These are phyloP conservation scores for Mesocentrotus franciscanus DNA, from an alignment of 53 echinoderm and acorn worm genomes.

Conservation along the genomic window DNA sequence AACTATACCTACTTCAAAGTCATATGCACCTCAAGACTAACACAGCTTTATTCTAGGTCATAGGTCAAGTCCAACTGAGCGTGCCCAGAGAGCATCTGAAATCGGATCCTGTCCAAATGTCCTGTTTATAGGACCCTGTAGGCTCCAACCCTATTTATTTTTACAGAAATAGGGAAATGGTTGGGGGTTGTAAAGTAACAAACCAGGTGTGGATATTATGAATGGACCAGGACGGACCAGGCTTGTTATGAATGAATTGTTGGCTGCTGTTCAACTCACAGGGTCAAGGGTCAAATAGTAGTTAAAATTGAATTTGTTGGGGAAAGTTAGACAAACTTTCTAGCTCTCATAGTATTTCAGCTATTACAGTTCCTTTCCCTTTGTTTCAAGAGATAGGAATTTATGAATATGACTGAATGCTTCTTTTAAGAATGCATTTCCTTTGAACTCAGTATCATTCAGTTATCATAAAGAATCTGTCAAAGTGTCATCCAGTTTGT, in stretches of 20 bases:
- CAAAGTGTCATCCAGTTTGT: too few relatives aligned
- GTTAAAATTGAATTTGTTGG: slow-evolving; percentile 23
- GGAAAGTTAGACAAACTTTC: not conserved
- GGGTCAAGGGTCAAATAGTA: slow-evolving; percentile 24
- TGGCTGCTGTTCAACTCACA: slow-evolving; percentile 26
- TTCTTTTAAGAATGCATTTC: too few relatives aligned
- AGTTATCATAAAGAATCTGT: too few relatives aligned
- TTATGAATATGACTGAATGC: too few relatives aligned
- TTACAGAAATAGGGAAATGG: not conserved
- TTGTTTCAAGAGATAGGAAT: not conserved
- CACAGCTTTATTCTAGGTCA: not conserved
- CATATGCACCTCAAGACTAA: not conserved
- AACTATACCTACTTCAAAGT: not conserved
- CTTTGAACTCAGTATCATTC: too few relatives aligned
- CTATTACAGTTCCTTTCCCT: not conserved
- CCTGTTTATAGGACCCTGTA: slow-evolving; percentile 20
- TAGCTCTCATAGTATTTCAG: not conserved
- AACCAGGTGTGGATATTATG: slow-evolving; percentile 33
- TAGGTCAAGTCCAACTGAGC: slow-evolving; percentile 10
- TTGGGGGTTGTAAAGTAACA: not conserved
- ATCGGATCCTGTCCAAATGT: slow-evolving; percentile 35
- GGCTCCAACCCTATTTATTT: slow-evolving; percentile 10
- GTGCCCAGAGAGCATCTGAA: slow-evolving; percentile 14
- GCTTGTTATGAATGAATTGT: not conserved
- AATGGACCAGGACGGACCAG: not conserved